phyloP scores from a whole-genome alignment of 2,113 vertebrate genomes.

The Heteronetta atricapilla region DNA sequence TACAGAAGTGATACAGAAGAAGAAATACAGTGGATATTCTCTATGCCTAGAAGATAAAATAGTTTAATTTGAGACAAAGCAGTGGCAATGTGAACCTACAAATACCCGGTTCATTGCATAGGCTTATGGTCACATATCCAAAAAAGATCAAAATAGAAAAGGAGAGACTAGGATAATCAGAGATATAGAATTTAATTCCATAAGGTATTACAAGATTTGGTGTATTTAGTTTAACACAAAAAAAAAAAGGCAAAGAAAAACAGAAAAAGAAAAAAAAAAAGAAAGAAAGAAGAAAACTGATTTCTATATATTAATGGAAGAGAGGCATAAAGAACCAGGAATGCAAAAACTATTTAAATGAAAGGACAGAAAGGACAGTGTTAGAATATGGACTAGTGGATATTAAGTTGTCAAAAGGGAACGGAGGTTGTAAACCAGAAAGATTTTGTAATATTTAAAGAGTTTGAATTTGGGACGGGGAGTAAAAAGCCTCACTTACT shows the following conservation, averaged over 20 bases:
- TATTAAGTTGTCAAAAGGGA: neutral
- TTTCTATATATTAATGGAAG: neutral
- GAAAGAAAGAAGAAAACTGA: neutral
- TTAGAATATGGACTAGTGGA: neutral
- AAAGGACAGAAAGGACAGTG: fast-evolving
- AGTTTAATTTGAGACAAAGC: neutral
- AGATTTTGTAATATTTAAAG: neutral
- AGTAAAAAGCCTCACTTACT: neutral
- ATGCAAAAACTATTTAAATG: neutral
- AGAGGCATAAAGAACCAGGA: neutral
- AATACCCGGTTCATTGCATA: neutral
- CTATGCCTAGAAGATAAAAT: neutral
- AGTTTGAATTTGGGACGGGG: neutral
- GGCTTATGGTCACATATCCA: neutral
- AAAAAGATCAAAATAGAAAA: neutral
- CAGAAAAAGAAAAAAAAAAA: neutral
- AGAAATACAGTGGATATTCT: neutral
- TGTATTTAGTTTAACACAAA: neutral
- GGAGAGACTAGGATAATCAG: neutral
- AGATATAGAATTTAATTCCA: neutral
- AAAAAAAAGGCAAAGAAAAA: neutral
- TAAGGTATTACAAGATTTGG: neutral
- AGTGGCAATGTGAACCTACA: neutral
- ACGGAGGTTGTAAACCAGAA: neutral
- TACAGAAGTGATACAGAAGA: neutral